These are phyloP conservation scores for Merodon equestris DNA, from an alignment of 2,888 invertebrate species.

Conservation along the genomic window DNA sequence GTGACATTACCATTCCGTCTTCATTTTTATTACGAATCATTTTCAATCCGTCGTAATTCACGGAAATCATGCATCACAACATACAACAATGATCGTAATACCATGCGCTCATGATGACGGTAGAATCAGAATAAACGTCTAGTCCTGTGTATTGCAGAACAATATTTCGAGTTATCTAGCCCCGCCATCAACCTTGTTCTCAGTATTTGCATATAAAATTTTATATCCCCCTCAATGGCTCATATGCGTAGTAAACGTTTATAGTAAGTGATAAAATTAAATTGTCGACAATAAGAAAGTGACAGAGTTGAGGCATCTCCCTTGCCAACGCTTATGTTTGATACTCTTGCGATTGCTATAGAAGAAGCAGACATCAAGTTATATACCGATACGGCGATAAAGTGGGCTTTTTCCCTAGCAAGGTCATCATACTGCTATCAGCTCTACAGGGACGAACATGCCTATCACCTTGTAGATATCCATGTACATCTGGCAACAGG, in stretches of 20 bases:
- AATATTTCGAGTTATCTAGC: conserved; percentile 44
- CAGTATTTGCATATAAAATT: conserved; percentile 57
- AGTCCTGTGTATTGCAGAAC: conserved; percentile 49
- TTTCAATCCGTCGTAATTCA: conserved; percentile 29
- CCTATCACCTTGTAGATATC: background rate
- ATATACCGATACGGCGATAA: conserved; percentile 42
- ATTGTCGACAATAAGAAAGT: conserved; percentile 56
- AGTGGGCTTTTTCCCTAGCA: conserved; percentile 28
- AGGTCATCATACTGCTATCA: conserved; percentile 51
- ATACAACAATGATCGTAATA: conserved; percentile 19
- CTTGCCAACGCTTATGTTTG: conserved; percentile 14
- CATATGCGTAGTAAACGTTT: conserved; percentile 62
- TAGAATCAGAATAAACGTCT: conserved; percentile 5
- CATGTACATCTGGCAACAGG: conserved; percentile 1
- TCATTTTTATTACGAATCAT: conserved; percentile 41
- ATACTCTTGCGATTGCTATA: too few relatives aligned
- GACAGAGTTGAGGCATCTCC: conserved; percentile 10
- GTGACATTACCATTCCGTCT: too few relatives aligned
- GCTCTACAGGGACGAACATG: background rate
- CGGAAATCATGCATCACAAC: conserved; percentile 61
- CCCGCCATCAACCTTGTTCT: conserved; percentile 1
- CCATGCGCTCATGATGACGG: conserved; percentile 6
- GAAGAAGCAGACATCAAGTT: background rate
- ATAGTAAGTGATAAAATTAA: conserved; percentile 67
- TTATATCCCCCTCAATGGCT: conserved; percentile 38